A percentile compares a stretch with the other conserved stretches of the same genome.
Conservation (phyloP, 1,140 invertebrate genomes). For the Drosophila elegans region DNA sequence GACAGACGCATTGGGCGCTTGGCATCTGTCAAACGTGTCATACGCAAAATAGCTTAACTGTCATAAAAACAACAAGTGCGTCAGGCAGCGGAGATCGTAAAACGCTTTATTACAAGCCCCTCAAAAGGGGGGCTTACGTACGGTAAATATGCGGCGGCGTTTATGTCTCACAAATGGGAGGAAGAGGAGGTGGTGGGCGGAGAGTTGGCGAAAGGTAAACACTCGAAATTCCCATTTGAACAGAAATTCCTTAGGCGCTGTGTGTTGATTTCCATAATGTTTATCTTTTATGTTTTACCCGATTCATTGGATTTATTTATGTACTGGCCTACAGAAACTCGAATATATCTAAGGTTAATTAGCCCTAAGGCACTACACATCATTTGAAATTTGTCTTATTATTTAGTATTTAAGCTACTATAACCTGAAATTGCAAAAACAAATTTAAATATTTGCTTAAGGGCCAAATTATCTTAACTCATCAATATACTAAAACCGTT, state of each 20-base stretch:
- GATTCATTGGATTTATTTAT: slow-evolving; percentile 80
- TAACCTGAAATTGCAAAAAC: too few species aligned
- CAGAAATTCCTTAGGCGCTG: slow-evolving; percentile 30
- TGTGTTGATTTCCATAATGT: slow-evolving; percentile 39
- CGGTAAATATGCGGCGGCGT: slow-evolving; percentile 66
- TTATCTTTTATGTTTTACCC: slow-evolving; percentile 56
- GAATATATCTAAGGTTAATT: background rate
- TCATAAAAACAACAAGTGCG: slow-evolving; percentile 74
- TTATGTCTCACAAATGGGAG: slow-evolving; percentile 61
- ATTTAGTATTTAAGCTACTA: too few species aligned
- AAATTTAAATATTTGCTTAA: too few species aligned
- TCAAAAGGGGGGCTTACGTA: slow-evolving; percentile 4
- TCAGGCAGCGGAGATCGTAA: slow-evolving; percentile 57
- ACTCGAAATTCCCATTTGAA: slow-evolving; percentile 37
- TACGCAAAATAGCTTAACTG: slow-evolving; percentile 82
- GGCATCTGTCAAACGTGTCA: slow-evolving; percentile 81
- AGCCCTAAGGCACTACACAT: background rate
- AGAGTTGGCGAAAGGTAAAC: slow-evolving; percentile 19
- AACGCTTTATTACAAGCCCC: slow-evolving; percentile 71
- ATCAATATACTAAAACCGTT: too few species aligned
- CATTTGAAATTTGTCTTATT: background rate
- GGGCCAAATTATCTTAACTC: too few species aligned
- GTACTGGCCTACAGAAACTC: slow-evolving; percentile 29
- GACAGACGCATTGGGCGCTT: slow-evolving; percentile 61
- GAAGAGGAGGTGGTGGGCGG: background rate